Conservation (phyloP, 1,140 invertebrate species). For the Artemia franciscana region DNA sequence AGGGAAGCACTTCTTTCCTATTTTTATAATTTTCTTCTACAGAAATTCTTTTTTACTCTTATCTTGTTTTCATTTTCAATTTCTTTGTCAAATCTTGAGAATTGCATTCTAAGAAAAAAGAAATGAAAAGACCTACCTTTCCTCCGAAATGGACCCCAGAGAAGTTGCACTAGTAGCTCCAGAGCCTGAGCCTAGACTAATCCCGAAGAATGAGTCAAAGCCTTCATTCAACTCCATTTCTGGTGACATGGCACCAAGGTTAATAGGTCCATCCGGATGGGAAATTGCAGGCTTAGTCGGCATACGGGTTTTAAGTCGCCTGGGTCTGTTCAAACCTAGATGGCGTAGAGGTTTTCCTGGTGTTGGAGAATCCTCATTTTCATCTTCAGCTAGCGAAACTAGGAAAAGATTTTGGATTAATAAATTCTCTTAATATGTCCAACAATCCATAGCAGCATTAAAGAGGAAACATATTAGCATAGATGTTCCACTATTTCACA, state of each 20-base stretch:
- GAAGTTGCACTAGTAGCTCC: not conserved
- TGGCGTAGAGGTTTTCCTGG: conserved; percentile 31
- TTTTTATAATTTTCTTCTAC: too few relatives aligned
- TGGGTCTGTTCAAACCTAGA: conserved; percentile 46
- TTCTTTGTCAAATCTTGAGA: too few relatives aligned
- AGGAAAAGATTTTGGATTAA: not conserved
- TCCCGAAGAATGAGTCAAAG: not conserved
- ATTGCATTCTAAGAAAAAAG: too few relatives aligned
- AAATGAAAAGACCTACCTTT: not conserved
- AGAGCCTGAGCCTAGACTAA: not conserved
- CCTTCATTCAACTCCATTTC: not conserved
- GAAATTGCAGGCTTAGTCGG: conserved; percentile 45
- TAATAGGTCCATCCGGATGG: conserved; percentile 21
- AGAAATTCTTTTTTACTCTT: too few relatives aligned
- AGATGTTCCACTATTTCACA: too few relatives aligned
- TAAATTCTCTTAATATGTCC: too few relatives aligned
- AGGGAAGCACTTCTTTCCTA: too few relatives aligned
- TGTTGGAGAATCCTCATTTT: not conserved
- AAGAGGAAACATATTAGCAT: too few relatives aligned
- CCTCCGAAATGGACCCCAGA: not conserved
- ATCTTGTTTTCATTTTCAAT: too few relatives aligned
- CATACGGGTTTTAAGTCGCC: conserved; percentile 55
- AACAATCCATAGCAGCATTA: too few relatives aligned
- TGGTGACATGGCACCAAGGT: not conserved
- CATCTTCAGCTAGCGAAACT: not conserved